Conservation (phyloP, 30 jellyfish, hydroid and myxozoan genomes). For the Hydra vulgaris region DNA sequence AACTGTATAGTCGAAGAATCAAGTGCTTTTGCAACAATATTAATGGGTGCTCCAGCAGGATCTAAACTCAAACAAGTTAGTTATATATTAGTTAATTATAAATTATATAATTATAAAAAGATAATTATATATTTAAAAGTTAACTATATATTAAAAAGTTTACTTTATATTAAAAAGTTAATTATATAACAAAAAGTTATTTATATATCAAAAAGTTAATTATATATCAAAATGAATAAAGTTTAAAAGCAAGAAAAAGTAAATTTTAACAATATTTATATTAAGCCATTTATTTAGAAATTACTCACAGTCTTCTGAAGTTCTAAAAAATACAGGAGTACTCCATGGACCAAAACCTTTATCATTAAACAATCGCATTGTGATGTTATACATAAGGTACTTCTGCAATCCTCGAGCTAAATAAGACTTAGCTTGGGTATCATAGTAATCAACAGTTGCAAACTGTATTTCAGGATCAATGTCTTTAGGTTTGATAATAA, state of each 20-base stretch:
- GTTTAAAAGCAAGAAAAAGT: background rate
- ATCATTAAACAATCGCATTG: constrained; percentile 50
- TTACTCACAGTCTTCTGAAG: constrained; percentile 79
- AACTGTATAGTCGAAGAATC: constrained; percentile 54
- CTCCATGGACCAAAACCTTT: constrained; percentile 75
- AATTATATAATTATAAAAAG: background rate
- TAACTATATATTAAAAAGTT: too few species aligned
- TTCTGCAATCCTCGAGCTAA: constrained; percentile 54
- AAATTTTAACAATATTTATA: background rate
- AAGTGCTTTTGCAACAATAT: constrained; percentile 35
- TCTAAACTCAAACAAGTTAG: constrained; percentile 21
- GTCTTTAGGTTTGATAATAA: constrained; percentile 55
- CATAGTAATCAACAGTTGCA: constrained; percentile 39
- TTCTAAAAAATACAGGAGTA: constrained; percentile 49
- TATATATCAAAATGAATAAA: too few species aligned
- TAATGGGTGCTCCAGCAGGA: constrained; percentile 84
- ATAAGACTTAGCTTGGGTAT: constrained; percentile 55
- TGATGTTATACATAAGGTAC: constrained; percentile 58
- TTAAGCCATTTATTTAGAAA: background rate
- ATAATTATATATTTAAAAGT: too few species aligned
- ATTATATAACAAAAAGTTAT: too few species aligned
- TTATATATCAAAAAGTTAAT: too few species aligned
- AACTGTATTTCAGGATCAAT: constrained; percentile 29
- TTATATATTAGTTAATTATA: background rate
- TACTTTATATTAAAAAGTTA: too few species aligned